Base-by-base conservation (phyloP, 2,113 vertebrate species). In the Phalacrocorax brasilianus region DNA sequence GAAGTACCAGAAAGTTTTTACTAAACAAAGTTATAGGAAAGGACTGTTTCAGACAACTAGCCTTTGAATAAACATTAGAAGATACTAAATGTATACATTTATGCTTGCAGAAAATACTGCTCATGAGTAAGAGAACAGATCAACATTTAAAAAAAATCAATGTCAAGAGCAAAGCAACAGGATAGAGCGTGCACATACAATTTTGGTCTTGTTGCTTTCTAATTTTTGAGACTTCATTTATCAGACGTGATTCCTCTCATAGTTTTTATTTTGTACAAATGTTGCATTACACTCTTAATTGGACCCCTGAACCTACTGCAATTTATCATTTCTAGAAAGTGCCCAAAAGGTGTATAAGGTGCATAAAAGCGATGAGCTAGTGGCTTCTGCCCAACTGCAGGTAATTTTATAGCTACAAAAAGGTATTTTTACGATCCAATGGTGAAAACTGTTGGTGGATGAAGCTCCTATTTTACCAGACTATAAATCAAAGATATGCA, bases 381-480 rank as follows among this genome's bases (percentile, higher is more conserved):
- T 59, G 26, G 44, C 68, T 82, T 85, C 80, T 95, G 30, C 47
- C 73, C 78, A 91, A 47, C 52, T 88, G 63, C 30, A 94, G 27
- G 50, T 68, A 63, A 88, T 80, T 94, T 94, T 85, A 79, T n/a
- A 89, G 75, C 78, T 88, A 77, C 71, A 94, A 95, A 94, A 96
- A 92, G 38, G 38, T 82, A 85, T 62, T 75, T 79, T 90, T 86
- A 85, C 24, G 74, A 93, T 65, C 45, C 52, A 86, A 3, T 24
- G 70, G 42, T 47, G 76, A 75, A 93, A 91, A 78, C 53, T 65
- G 58, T 68, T 85, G 53, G 55, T 74, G 42, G 44, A 76, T 62
- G 47, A 77, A 73, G 66, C n/a, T 84, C 71, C 58, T 63, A 23
- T 77, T 93, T 92, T 91, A 91, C 82, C 76, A 88, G 66, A 77